Conservation (phyloP, 92 coral and sea anemone species). For the Palythoa heliodiscus region DNA sequence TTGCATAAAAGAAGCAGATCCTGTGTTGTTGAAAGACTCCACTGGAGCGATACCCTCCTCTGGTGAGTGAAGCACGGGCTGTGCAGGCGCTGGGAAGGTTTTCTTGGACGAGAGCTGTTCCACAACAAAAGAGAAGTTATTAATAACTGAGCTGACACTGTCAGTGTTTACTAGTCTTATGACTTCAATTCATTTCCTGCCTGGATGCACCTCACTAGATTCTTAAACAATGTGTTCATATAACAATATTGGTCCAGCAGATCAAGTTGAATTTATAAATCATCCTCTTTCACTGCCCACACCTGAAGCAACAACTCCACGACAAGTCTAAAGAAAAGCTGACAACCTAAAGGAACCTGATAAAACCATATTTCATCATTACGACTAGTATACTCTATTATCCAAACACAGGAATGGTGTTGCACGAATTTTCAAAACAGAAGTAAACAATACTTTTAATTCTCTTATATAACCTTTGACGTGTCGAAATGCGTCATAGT, state of each 20-base stretch:
- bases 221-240: not conserved
- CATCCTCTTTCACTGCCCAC: not conserved
- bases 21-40: slow-evolving; percentile 39
- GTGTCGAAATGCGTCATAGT: slow-evolving; percentile 1
- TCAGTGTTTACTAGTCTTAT: slow-evolving; percentile 8
- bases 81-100: slow-evolving; percentile 11
- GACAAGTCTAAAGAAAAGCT: not conserved
- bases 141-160: slow-evolving; percentile 12
- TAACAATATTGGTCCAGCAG: slow-evolving; percentile 12
- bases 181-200: slow-evolving; percentile 2
- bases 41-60: slow-evolving; percentile 44
- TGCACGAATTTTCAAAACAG: not conserved
- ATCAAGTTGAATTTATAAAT: not conserved
- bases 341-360: not conserved
- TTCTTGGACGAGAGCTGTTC: slow-evolving; percentile 41
- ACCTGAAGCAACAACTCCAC: not conserved
- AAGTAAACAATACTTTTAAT: slow-evolving; percentile 16
- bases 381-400: not conserved
- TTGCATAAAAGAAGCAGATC: slow-evolving; percentile 38
- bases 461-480: slow-evolving; percentile 4
- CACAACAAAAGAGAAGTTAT: slow-evolving; percentile 3
- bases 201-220: slow-evolving; percentile 1
- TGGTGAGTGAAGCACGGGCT: slow-evolving; percentile 20
- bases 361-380: not conserved
- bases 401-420: not conserved